Conservation (phyloP, 2,113 vertebrate species). For the Pachyramphus minor region DNA sequence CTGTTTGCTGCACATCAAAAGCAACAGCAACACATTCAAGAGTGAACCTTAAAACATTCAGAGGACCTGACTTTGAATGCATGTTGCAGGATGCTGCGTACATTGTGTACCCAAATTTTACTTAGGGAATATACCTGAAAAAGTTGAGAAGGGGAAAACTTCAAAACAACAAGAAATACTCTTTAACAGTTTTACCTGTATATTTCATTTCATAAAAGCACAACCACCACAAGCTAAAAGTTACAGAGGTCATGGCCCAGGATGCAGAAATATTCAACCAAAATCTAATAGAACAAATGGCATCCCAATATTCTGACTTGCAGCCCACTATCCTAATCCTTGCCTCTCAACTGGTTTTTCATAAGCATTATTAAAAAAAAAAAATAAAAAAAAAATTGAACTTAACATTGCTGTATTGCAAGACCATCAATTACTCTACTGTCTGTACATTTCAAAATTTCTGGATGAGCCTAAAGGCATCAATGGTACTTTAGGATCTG, state of each 20-base stretch:
- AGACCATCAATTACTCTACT: background rate
- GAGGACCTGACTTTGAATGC: background rate
- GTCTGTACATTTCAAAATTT: background rate
- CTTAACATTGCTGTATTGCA: background rate
- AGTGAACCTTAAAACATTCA: background rate
- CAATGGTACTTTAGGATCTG: background rate
- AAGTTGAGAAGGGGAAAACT: background rate
- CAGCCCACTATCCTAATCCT: background rate
- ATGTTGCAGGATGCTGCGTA: background rate
- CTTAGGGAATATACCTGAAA: background rate
- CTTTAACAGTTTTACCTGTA: background rate
- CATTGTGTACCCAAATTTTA: background rate
- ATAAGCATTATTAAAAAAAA: background rate
- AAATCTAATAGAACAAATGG: background rate
- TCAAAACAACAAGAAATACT: background rate
- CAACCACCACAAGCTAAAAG: background rate
- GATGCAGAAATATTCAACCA: background rate
- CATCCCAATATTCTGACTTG: background rate
- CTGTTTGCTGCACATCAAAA: background rate
- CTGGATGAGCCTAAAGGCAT: background rate
- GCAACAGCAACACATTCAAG: background rate
- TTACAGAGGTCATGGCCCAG: background rate
- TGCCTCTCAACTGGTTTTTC: background rate
- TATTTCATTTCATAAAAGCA: background rate
- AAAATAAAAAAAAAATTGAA: background rate